Base-by-base conservation (phyloP, 2,888 invertebrate genomes). In the Lathronympha strigana region DNA sequence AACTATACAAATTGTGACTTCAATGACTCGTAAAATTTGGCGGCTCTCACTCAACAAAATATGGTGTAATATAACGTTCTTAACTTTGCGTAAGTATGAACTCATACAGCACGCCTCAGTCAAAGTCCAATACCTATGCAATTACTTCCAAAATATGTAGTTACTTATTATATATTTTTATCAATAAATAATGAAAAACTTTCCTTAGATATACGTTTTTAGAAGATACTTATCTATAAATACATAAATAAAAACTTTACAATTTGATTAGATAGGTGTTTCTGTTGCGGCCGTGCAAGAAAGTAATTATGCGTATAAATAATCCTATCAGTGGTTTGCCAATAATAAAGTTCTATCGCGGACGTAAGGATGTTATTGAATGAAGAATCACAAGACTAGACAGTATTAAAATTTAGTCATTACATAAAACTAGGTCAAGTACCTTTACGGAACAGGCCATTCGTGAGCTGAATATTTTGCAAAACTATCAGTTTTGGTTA, bases 21-120 rank as follows among this genome's bases (percentile, higher is more conserved):
- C 86, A 86, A 86, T 88, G 86, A 88, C 84, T 88, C 81, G 85
- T 88, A 84, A 87, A 88, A 86, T 86, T 81, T 86, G 75, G 78
- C 77, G 79, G 80, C 85, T 85, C 84, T 86, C 83, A 78, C 83
- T 79, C 73, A 72, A 74, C 76, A 78, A 76, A 80, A 79, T 78
- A 80, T 88, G 88, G 81, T 82, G 88, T n/a, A 33, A 33, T 33
- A 19, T 87, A 89, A 89, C 76, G 80, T 79, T 81, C 80, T 75
- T 77, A 76, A 78, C 75, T 76, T 74, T 75, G 71, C 71, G 68
- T 70, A 70, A 70, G 69, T 72, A 71, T 68, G n/a, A n/a, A n/a
- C n/a, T 71, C 75, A 75, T 77, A 78, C 76, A 73, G 73, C 71
- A 61, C 77, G 69, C 73, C 79, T 79, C 78, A 78, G 69, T 74